These are phyloP conservation scores for Gymnodraco acuticeps DNA, from an alignment of 2,797 vertebrate genomes.

Conservation along the genomic window DNA sequence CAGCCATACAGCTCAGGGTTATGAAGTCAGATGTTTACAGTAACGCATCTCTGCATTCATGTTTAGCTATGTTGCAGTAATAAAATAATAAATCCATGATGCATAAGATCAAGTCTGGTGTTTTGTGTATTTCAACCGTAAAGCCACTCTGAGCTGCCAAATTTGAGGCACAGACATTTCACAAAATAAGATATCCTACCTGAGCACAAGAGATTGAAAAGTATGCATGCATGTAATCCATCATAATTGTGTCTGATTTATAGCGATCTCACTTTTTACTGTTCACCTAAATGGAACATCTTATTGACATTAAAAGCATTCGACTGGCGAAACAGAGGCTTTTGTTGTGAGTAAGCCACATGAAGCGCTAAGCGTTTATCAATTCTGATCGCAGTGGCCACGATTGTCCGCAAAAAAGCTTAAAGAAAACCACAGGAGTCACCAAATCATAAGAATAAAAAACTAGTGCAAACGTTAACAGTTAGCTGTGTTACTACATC, in stretches of 20 bases:
- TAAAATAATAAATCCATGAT: not conserved
- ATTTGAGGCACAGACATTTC: not conserved
- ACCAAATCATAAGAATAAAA: not conserved
- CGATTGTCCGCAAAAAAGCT: not conserved
- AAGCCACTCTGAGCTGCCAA: not conserved
- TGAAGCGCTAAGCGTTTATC: too few relatives aligned
- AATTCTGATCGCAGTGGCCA: not conserved
- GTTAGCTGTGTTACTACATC: not conserved
- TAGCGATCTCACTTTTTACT: not conserved
- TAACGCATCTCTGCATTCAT: not conserved
- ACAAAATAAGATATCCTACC: not conserved
- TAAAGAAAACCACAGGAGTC: not conserved
- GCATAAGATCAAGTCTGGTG: not conserved
- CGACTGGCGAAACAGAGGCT: too few relatives aligned
- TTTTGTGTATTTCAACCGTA: not conserved
- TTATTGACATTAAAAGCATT: not conserved
- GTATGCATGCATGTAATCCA: not conserved
- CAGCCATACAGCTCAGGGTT: constrained; percentile 4
- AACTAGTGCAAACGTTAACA: not conserved
- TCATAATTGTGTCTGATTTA: not conserved
- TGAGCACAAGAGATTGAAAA: not conserved
- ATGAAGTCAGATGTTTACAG: not conserved
- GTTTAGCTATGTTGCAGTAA: not conserved
- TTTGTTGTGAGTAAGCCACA: not conserved
- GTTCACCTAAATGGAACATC: not conserved